Conservation (phyloP, 1,140 invertebrate species). For the Diorhabda carinulata region DNA sequence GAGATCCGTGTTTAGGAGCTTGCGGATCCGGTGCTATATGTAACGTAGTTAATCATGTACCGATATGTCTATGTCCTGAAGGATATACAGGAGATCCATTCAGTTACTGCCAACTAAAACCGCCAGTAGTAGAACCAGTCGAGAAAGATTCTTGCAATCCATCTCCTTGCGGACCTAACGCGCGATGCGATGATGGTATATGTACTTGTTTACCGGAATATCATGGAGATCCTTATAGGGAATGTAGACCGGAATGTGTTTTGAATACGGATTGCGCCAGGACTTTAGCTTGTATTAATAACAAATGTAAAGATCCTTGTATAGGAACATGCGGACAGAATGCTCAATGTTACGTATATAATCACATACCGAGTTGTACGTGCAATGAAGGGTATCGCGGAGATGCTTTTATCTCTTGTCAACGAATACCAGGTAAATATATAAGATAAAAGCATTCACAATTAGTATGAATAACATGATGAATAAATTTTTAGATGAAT, state of each 20-base stretch:
- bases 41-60: slow-evolving; percentile 59
- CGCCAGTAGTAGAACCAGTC: slow-evolving; percentile 39
- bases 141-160: slow-evolving; percentile 57
- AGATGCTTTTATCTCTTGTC: slow-evolving; percentile 76
- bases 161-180: slow-evolving; percentile 64
- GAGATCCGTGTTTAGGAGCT: slow-evolving; percentile 63
- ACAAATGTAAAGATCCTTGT: slow-evolving; percentile 64
- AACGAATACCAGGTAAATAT: slow-evolving; percentile 43
- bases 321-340: slow-evolving; percentile 61
- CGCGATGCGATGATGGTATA: slow-evolving; percentile 56
- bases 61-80: slow-evolving; percentile 58
- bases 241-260: slow-evolving; percentile 71
- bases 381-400: slow-evolving; percentile 64
- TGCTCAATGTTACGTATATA: slow-evolving; percentile 64
- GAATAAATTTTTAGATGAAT: slow-evolving; percentile 18
- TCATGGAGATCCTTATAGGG: slow-evolving; percentile 66
- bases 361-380: slow-evolving; percentile 67
- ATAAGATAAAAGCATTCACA: not conserved
- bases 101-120: slow-evolving; percentile 54
- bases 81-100: slow-evolving; percentile 67
- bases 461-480: not conserved
- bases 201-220: slow-evolving; percentile 69
- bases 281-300: slow-evolving; percentile 58
- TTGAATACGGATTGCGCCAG: slow-evolving; percentile 62
- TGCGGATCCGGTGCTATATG: slow-evolving; percentile 62